Evolutionary conservation across 2,888 invertebrate species (phyloP).

Genomic region (Trimorus sp.): DNA sequence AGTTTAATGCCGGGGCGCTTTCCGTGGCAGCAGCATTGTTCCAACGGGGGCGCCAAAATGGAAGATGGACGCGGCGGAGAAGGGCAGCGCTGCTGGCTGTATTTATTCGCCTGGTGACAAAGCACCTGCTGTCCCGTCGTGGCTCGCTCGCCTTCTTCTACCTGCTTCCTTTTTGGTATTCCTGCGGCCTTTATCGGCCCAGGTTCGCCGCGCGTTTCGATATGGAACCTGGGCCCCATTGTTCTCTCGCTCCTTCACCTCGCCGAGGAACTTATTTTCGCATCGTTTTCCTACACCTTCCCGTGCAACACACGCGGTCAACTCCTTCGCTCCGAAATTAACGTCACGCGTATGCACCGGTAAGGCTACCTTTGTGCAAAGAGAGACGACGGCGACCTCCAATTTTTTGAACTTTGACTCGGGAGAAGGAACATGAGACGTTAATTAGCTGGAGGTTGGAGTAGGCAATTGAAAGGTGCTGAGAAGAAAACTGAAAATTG

Average conservation of each 20-base stretch:
- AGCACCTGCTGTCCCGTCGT: conserved; percentile 80
- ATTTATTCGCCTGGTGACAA: conserved; percentile 80
- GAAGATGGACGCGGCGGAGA: conserved; percentile 66
- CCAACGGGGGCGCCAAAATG: conserved; percentile 63
- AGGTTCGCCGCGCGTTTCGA: conserved; percentile 71
- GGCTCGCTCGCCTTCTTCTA: conserved; percentile 70
- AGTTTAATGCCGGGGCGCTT: conserved; percentile 11
- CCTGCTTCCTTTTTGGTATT: conserved; percentile 68
- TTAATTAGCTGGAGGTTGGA: no score
- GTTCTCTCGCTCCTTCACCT: conserved; percentile 73
- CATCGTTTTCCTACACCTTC: conserved; percentile 60
- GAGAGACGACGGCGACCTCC: not conserved
- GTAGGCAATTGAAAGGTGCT: no score
- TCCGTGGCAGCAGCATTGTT: conserved; percentile 51
- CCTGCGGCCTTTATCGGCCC: conserved; percentile 67
- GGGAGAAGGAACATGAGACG: no score
- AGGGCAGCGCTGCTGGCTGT: conserved; percentile 73
- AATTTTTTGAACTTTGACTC: conserved; percentile 20
- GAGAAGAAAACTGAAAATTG: no score
- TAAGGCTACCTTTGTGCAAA: conserved; percentile 35
- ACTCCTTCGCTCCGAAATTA: conserved; percentile 52
- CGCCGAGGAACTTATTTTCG: conserved; percentile 58
- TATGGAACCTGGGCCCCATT: conserved; percentile 76
- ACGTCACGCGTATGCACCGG: conserved; percentile 32
- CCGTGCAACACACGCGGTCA: conserved; percentile 41